phyloP scores from a whole-genome alignment of 2,113 vertebrate genomes.

The Semnornis frantzii region DNA sequence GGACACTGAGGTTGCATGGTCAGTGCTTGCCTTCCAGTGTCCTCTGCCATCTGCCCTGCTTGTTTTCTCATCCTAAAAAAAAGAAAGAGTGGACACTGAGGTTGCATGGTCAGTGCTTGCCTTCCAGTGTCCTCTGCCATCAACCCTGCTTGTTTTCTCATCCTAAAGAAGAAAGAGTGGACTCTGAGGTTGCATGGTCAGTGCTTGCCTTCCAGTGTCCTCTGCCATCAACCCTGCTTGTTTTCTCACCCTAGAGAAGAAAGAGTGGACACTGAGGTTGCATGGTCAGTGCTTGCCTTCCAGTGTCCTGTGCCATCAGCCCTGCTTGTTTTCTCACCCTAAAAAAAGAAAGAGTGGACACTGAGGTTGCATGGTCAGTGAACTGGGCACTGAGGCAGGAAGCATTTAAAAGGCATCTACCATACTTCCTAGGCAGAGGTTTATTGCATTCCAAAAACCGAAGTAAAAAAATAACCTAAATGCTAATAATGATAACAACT shows the following conservation, averaged over 20 bases:
- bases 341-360: neutral
- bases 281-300: neutral
- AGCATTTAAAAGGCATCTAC: neutral
- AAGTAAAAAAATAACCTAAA: neutral
- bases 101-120: neutral
- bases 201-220: neutral
- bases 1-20: neutral
- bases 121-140: neutral
- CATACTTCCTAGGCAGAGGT: neutral
- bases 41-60: neutral
- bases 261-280: too few relatives aligned
- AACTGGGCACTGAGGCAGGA: neutral
- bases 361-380: neutral
- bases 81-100: neutral
- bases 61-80: neutral
- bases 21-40: neutral
- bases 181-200: neutral
- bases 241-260: neutral
- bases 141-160: neutral
- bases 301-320: neutral
- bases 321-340: neutral
- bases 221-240: neutral
- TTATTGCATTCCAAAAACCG: neutral
- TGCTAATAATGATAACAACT: neutral
- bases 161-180: neutral